Percentiles rank a stretch among this genome's conserved stretches.
These are phyloP conservation scores for Gorsachius goisagi DNA, from an alignment of 2,113 vertebrate genomes.

Conservation along the genomic window DNA sequence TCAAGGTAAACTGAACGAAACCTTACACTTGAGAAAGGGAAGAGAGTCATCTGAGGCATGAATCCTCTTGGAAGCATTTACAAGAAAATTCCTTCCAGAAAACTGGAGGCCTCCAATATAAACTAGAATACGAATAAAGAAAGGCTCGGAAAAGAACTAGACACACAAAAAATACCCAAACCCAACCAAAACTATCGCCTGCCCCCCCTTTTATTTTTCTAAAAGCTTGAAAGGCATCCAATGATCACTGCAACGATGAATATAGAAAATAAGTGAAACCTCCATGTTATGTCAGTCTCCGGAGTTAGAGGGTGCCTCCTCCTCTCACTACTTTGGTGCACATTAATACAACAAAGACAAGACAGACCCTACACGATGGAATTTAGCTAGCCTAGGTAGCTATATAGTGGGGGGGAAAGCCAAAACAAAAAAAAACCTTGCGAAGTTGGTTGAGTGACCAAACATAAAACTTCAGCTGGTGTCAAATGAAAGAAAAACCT, in stretches of 20 bases:
- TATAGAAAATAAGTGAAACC: not conserved
- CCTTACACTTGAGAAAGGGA: not conserved
- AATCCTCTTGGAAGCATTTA: not conserved
- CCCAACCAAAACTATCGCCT: too few relatives aligned
- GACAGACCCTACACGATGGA: not conserved
- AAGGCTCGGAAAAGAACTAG: not conserved
- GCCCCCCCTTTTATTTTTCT: not conserved
- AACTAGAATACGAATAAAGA: not conserved
- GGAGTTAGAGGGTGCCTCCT: not conserved
- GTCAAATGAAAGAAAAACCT: not conserved
- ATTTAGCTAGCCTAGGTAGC: not conserved
- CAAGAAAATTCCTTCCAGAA: not conserved
- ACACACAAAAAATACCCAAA: too few relatives aligned
- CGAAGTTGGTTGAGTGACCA: not conserved
- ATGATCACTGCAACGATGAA: not conserved
- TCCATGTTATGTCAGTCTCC: not conserved
- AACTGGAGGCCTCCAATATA: not conserved
- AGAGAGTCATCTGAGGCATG: not conserved
- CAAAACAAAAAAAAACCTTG: not conserved
- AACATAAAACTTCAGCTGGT: not conserved
- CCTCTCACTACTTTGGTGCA: not conserved
- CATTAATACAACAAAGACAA: not conserved
- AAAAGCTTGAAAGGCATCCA: not conserved
- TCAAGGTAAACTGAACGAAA: not conserved
- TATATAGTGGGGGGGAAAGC: not conserved